Percentiles rank a stretch among this genome's conserved stretches.
Evolutionary conservation across 1,140 invertebrate species (phyloP).

Genomic region (Drosophila nebulosa): DNA sequence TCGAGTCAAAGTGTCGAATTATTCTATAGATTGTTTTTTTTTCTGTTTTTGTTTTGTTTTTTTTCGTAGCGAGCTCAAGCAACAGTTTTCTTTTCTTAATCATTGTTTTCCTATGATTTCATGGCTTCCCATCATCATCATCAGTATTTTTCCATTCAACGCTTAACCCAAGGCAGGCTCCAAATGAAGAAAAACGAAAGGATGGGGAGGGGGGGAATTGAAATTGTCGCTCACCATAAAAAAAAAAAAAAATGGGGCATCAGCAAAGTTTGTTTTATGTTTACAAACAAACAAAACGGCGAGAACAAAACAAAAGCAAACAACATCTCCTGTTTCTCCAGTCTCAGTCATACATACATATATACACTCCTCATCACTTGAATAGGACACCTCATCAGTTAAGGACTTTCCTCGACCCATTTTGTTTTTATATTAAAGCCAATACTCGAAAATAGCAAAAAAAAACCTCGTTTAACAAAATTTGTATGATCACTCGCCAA

Average conservation of each 20-base stretch:
- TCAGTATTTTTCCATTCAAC: neutral
- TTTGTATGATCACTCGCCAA: too few relatives aligned
- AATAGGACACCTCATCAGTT: neutral
- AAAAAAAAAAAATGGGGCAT: conserved; percentile 49
- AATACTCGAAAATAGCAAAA: too few relatives aligned
- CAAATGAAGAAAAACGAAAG: neutral
- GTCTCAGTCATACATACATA: neutral
- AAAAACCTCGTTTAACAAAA: too few relatives aligned
- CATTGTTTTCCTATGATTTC: neutral
- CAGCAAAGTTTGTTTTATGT: conserved; percentile 55
- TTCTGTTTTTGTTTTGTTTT: too few relatives aligned
- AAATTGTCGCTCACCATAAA: neutral
- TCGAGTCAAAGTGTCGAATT: too few relatives aligned
- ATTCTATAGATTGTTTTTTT: too few relatives aligned
- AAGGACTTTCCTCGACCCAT: too few relatives aligned
- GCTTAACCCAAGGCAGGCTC: neutral
- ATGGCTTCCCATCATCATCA: neutral
- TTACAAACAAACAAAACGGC: conserved; percentile 52
- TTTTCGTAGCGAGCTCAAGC: neutral
- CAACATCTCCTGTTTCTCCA: conserved; percentile 5
- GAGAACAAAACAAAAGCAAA: conserved; percentile 3
- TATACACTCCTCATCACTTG: neutral
- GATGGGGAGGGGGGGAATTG: neutral
- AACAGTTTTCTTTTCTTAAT: neutral
- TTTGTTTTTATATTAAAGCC: too few relatives aligned